Evolutionary conservation across 2,888 invertebrate genomes (phyloP).

Genomic region (Agrotis clavis): DNA sequence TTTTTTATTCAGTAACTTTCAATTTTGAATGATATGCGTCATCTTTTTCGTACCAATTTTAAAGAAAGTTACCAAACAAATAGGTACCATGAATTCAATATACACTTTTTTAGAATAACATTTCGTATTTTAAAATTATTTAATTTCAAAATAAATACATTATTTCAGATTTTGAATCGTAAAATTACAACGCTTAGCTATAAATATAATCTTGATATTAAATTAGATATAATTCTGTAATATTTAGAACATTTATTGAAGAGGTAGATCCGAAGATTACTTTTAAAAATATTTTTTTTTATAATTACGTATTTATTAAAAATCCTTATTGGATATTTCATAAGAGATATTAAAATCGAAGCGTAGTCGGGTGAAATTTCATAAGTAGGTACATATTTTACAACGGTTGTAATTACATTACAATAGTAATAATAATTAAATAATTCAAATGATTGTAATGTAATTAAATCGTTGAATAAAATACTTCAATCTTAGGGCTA

Average conservation of each 20-base stretch:
- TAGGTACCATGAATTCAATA: conserved; percentile 3
- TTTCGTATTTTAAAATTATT: not conserved
- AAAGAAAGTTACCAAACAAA: conserved; percentile 7
- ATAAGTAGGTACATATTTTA: conserved; percentile 75
- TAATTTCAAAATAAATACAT: conserved; percentile 42
- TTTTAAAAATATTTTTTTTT: conserved; percentile 58
- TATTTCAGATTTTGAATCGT: conserved; percentile 28
- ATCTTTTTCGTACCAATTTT: not conserved
- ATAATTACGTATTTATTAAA: conserved; percentile 78
- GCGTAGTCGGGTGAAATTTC: conserved; percentile 74
- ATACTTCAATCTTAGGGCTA: conserved; percentile 51
- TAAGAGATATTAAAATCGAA: conserved; percentile 85
- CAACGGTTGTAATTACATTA: conserved; percentile 47
- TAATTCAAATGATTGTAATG: conserved; percentile 32
- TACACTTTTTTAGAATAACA: conserved; percentile 30
- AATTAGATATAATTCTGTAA: conserved; percentile 57
- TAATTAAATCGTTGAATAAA: conserved; percentile 42
- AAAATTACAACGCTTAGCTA: conserved; percentile 68
- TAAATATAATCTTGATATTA: conserved; percentile 61
- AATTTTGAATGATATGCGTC: conserved; percentile 18
- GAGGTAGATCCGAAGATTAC: conserved; percentile 80
- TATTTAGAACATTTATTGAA: conserved; percentile 73
- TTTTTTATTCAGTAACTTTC: conserved; percentile 13
- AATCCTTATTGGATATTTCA: conserved; percentile 80
- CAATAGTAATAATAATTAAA: conserved; percentile 21